Conservation (phyloP, 2,888 invertebrate species). For the Spicauda simplicius region DNA sequence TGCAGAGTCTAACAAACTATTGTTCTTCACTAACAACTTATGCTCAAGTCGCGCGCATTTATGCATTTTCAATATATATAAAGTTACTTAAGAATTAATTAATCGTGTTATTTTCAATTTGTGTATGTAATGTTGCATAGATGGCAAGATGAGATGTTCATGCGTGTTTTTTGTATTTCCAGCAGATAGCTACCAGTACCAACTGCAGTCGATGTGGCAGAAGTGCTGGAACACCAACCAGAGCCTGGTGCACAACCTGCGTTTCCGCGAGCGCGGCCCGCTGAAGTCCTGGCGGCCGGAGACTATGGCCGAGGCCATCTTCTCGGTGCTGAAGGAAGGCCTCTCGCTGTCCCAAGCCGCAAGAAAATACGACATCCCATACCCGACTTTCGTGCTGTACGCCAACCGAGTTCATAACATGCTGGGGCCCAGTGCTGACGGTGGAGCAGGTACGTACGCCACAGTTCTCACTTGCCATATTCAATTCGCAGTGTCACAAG, state of each 20-base stretch:
- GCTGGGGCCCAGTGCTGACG: conserved; percentile 96
- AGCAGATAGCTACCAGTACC: conserved; percentile 98
- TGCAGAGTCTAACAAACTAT: no score
- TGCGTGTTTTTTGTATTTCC: conserved; percentile 65
- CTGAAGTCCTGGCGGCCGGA: conserved; percentile 97
- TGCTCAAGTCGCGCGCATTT: no score
- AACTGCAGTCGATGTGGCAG: conserved; percentile 97
- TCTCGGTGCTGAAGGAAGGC: conserved; percentile 95
- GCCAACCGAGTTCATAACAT: conserved; percentile 97
- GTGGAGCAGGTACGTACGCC: conserved; percentile 90
- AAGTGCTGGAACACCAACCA: conserved; percentile 98
- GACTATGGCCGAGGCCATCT: conserved; percentile 97
- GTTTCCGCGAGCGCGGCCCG: conserved; percentile 96
- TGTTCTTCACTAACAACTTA: no score
- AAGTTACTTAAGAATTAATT: no score
- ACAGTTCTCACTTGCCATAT: conserved; percentile 28
- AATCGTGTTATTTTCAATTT: background rate
- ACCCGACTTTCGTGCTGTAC: conserved; percentile 96
- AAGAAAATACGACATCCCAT: conserved; percentile 96
- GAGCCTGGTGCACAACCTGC: conserved; percentile 94
- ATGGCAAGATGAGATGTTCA: conserved; percentile 9
- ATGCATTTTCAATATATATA: no score
- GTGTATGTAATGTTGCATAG: background rate
- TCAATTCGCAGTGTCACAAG: conserved; percentile 13
- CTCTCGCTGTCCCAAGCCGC: conserved; percentile 95